Conservation (phyloP, 2,888 invertebrate genomes). For the Fragum sueziense region DNA sequence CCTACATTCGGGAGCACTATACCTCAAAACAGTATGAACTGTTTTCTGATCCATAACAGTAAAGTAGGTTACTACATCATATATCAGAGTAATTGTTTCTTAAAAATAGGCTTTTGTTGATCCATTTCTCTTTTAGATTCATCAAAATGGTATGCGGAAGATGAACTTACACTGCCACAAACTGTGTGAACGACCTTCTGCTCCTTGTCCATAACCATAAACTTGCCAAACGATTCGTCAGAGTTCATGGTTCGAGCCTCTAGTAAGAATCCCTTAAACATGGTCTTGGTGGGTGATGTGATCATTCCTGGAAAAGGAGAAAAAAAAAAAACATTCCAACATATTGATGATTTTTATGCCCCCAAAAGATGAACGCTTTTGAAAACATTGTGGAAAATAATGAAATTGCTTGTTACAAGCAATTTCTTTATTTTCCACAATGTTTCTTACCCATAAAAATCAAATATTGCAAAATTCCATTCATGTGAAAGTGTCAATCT, state of each 20-base stretch:
- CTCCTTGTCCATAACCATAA: background rate
- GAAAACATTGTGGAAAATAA: too few species aligned
- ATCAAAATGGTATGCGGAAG: too few species aligned
- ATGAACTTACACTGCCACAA: constrained; percentile 3
- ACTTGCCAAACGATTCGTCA: constrained; percentile 8
- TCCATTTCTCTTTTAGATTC: background rate
- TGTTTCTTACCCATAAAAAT: too few species aligned
- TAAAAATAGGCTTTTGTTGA: background rate
- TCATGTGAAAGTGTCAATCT: too few species aligned
- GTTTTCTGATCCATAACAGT: too few species aligned
- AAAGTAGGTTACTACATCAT: background rate
- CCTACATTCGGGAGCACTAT: too few species aligned
- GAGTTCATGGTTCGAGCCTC: constrained; percentile 12
- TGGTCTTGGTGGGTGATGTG: constrained; percentile 11
- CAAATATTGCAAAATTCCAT: too few species aligned
- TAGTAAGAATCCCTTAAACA: constrained; percentile 9
- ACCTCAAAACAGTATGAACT: too few species aligned
- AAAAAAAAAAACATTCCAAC: background rate
- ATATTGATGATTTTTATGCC: too few species aligned
- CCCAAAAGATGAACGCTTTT: too few species aligned
- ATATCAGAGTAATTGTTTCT: background rate
- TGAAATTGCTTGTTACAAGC: too few species aligned
- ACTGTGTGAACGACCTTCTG: background rate
- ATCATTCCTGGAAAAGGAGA: constrained; percentile 1
- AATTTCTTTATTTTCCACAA: too few species aligned